Percentiles rank a stretch among this genome's conserved stretches.
These are phyloP conservation scores for Cebus imitator DNA, from an alignment of 2,113 vertebrate genomes.

Conservation along the genomic window DNA sequence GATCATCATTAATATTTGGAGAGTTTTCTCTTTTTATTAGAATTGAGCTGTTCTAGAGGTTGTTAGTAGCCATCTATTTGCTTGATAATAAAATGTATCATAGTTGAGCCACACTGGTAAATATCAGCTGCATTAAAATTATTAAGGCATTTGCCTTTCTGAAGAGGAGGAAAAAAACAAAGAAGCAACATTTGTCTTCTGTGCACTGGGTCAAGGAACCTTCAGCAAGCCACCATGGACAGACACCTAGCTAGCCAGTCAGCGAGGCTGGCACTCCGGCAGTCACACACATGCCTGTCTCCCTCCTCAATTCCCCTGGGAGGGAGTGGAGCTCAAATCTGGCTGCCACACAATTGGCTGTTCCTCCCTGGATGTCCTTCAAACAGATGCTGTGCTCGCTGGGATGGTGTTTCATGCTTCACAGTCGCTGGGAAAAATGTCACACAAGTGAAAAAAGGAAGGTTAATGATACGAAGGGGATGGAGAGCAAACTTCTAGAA, in stretches of 20 bases:
- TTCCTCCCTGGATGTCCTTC: conserved; percentile 11
- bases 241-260: background rate
- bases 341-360: background rate
- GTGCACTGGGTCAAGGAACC: background rate
- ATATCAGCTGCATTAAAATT: background rate
- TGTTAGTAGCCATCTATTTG: accelerated
- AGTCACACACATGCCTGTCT: background rate
- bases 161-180: background rate
- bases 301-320: background rate
- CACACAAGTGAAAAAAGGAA: background rate
- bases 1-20: background rate
- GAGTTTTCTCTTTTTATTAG: background rate
- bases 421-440: background rate
- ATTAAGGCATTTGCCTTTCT: background rate
- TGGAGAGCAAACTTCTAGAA: background rate
- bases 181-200: background rate
- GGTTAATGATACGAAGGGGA: background rate
- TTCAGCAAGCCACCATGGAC: accelerated
- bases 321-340: background rate
- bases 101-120: background rate
- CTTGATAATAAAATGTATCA: background rate
- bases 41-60: background rate
- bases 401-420: background rate
- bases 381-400: background rate
- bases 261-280: accelerated